Evolutionary conservation across 2,797 vertebrate species (phyloP), one percentile per base, ranked within the genome.

Genomic region (Botia almorhae): DNA sequence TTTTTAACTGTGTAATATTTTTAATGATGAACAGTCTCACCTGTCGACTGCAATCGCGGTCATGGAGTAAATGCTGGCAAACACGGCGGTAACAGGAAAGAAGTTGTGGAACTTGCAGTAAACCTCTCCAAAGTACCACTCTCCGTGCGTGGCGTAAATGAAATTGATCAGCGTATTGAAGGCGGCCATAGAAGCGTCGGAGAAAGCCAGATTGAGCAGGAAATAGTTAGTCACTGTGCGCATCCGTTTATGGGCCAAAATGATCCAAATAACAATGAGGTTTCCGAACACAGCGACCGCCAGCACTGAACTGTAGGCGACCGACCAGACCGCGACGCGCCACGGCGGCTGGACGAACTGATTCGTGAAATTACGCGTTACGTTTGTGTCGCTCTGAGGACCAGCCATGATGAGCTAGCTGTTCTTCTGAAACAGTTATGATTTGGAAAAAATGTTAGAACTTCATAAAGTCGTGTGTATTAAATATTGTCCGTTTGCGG

Each of bases 1-100:
- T 33, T 33, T 33, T 33, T 33, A 5, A 33, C 33, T 3, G 33
- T 33, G 33, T 33, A 33, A 33, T 33, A 5, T 3, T 33, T 33
- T 33, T 33, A 33, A 33, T 33, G 33, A 33, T 33, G 33, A 51
- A 39, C 2, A 14, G 33, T 0, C 50, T 81, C 86, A 97, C 97
- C 97, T 95, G 94, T 98, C 97, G 68, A 96, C 92, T 5, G 97
- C 93, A 46, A 98, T 97, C 0, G 96, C 97, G 0, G 94, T 96
- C 97, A 98, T 98, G 39, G 96, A 98, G 91, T 98, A 98, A 93
- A 98, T 98, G 93, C 97, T 98, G 92, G 97, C 94, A 76, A 98
- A 98, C 89, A 98, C 96, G 0, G 97, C 95, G 0, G 96, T 93
- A 82, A 98, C 96, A 0, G 97, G 97, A 86, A 98, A 98, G 92